These are phyloP conservation scores for Harmothoe impar DNA, from an alignment of 2,888 invertebrate genomes.

Conservation along the genomic window DNA sequence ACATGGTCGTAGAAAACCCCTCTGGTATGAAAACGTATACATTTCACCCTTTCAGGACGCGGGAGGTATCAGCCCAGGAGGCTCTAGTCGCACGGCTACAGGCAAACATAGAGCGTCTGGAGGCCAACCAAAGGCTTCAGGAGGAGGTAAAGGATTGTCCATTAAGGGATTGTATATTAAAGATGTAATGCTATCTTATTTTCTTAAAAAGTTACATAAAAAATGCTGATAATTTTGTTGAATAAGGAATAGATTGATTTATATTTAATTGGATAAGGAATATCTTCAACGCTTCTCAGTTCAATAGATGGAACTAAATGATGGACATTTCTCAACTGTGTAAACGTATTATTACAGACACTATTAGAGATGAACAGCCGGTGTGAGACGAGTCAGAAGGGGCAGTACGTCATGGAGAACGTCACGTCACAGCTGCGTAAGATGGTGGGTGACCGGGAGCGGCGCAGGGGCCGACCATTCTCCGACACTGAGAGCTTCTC, in stretches of 20 bases:
- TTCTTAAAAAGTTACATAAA: too few species aligned
- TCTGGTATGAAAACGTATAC: too few species aligned
- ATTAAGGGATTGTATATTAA: too few species aligned
- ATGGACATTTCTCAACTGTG: too few species aligned
- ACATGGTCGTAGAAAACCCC: too few species aligned
- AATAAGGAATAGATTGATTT: too few species aligned
- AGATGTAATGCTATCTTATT: too few species aligned
- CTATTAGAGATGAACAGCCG: slow-evolving; percentile 69
- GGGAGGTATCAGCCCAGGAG: slow-evolving; percentile 64
- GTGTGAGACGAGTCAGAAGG: slow-evolving; percentile 62
- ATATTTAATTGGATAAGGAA: too few species aligned
- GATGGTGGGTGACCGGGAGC: slow-evolving; percentile 76
- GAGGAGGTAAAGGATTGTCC: slow-evolving; percentile 76
- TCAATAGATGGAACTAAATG: too few species aligned
- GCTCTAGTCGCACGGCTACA: slow-evolving; percentile 68
- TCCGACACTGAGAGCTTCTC: slow-evolving; percentile 77
- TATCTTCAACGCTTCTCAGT: too few species aligned
- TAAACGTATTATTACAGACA: slow-evolving; percentile 71
- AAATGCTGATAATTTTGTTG: too few species aligned
- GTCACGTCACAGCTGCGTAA: slow-evolving; percentile 73
- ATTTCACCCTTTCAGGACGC: neutral
- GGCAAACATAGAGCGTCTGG: slow-evolving; percentile 74
- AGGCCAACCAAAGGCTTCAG: slow-evolving; percentile 74
- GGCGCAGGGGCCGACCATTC: slow-evolving; percentile 75
- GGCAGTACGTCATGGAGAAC: slow-evolving; percentile 24